Base-by-base conservation (phyloP, 2,113 vertebrate genomes). In the Agapornis roseicollis region DNA sequence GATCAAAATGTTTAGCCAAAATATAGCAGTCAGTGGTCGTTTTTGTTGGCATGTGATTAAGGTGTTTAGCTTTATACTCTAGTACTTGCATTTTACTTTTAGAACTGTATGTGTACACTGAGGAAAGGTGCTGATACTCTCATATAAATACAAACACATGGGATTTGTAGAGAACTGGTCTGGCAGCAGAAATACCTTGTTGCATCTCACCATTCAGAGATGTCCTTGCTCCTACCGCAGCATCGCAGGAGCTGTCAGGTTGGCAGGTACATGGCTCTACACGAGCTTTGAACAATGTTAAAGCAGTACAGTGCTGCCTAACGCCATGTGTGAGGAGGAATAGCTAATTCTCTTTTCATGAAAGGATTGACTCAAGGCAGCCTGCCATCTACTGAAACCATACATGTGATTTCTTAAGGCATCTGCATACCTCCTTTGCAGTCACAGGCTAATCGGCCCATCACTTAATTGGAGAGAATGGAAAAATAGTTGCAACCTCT, bases 31-130 rank as follows among this genome's bases (percentile, higher is more conserved):
- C 68, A 66, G 29, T n/a, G 55, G 83, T 29, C 31, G 14, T 1
- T 73, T 94, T 60, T 85, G 42, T 49, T 56, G 72, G 64, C 41
- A 74, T 33, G 25, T 37, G 6, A 53, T 80, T 70, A 89, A 88
- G 42, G 28, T 69, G 85, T 74, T 82, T 70, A 72, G 46, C 29
- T 83, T 85, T 90, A 78, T 58, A 83, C 16, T 64, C 42, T 58
- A 96, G 44, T 63, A 83, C 56, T 88, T 88, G 37, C 55, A 63
- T 93, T 93, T 89, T 44, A 39, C 55, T 60, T 96, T 91, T 80
- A 83, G 80, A 88, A 84, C 76, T 42, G 61, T 24, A 49, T 13
- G 49, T 49, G 79, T 83, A 70, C 63, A 60, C 68, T 23, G 44
- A 83, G 69, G 63, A 94, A 80, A 94, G 55, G 52, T 53, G 35